Evolutionary conservation across 1,140 invertebrate species (phyloP).

Genomic region (Cydia splendana): DNA sequence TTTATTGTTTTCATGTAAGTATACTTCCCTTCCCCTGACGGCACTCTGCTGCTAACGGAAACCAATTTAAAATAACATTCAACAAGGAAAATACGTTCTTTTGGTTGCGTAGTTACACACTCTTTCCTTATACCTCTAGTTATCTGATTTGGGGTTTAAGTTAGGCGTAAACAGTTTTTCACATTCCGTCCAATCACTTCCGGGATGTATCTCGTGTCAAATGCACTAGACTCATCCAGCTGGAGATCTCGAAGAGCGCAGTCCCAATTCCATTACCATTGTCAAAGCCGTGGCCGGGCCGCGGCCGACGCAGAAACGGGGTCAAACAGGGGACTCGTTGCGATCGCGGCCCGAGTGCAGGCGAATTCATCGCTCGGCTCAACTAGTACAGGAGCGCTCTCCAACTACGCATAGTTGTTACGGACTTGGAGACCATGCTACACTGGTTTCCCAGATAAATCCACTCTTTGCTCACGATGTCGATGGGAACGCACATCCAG

Average conservation of each 20-base stretch:
- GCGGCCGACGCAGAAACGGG: constrained; percentile 20
- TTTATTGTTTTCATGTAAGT: neutral
- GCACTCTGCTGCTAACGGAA: neutral
- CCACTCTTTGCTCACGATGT: neutral
- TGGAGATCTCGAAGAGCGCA: constrained; percentile 19
- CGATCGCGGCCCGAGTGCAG: neutral
- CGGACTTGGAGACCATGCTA: neutral
- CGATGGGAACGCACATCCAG: neutral
- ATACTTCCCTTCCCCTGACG: neutral
- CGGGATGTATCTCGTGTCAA: neutral
- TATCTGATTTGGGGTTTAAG: neutral
- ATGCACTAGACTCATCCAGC: neutral
- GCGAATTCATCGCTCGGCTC: neutral
- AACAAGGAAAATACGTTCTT: neutral
- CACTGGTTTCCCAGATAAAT: neutral
- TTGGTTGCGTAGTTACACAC: neutral
- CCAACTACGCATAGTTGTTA: neutral
- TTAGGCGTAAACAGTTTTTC: neutral
- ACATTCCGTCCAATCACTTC: neutral
- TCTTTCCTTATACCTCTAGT: neutral
- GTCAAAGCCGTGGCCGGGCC: constrained; percentile 26
- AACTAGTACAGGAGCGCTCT: neutral
- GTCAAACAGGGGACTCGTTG: neutral
- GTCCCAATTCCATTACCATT: constrained; percentile 30
- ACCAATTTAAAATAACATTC: neutral